Conservation (phyloP, 1,140 invertebrate genomes). For the Saccostrea glomerata region DNA sequence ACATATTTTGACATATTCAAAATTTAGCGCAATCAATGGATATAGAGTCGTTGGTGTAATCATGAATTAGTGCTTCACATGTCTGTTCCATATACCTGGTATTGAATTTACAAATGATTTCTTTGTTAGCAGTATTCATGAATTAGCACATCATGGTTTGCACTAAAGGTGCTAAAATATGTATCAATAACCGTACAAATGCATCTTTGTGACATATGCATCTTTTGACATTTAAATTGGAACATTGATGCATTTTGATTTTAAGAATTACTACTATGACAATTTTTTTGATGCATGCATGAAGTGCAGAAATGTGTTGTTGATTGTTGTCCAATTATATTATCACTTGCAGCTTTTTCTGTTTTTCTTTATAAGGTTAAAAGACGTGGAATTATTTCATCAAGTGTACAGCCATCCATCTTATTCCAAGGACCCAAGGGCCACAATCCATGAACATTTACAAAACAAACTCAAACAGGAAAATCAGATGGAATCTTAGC, state of each 20-base stretch:
- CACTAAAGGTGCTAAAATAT: no score
- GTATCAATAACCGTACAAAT: background rate
- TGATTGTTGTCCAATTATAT: background rate
- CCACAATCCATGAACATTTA: constrained; percentile 9
- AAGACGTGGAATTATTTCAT: background rate
- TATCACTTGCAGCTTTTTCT: background rate
- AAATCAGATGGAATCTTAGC: background rate
- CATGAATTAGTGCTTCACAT: no score
- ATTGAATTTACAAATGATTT: no score
- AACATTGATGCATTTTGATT: background rate
- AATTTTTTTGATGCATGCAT: background rate
- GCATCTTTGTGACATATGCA: background rate
- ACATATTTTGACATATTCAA: no score
- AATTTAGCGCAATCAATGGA: no score
- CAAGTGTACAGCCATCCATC: constrained; percentile 12
- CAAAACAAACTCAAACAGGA: constrained; percentile 24
- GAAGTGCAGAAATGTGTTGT: background rate
- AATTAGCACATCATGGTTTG: no score
- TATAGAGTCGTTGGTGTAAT: no score
- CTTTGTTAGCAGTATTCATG: no score
- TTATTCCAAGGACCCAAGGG: constrained; percentile 10
- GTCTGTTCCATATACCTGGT: no score
- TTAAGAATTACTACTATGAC: background rate
- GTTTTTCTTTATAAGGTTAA: background rate
- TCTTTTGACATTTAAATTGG: background rate